A percentile compares a stretch with the other conserved stretches of the same genome.
Evolutionary conservation across 2,113 vertebrate genomes (phyloP).

Genomic region (Gnathochromis pfefferi): DNA sequence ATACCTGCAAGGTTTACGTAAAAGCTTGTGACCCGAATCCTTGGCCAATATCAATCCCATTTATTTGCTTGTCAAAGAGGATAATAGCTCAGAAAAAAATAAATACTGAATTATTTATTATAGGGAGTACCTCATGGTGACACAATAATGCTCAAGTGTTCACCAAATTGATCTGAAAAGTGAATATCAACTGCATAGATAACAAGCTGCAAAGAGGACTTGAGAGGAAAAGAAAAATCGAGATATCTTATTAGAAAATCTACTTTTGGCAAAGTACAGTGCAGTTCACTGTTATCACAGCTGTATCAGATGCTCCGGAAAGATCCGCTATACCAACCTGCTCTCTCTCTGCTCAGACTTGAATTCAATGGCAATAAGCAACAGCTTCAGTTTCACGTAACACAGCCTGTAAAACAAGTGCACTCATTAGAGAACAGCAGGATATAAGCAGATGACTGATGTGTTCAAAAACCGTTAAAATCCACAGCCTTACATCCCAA

Average conservation of each 20-base stretch:
- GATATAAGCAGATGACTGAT: background rate
- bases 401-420: conserved; percentile 79
- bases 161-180: background rate
- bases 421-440: conserved; percentile 2
- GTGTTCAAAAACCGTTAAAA: background rate
- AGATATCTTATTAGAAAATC: background rate
- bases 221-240: background rate
- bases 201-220: conserved; percentile 3
- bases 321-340: conserved; percentile 79
- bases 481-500: background rate
- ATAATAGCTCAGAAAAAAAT: background rate
- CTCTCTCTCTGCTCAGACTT: conserved; percentile 96
- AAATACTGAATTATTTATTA: background rate
- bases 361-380: conserved; percentile 99
- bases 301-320: background rate
- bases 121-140: background rate
- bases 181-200: background rate
- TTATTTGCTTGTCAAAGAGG: background rate
- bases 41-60: background rate
- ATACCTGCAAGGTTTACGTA: background rate
- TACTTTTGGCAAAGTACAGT: background rate
- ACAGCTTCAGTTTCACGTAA: conserved; percentile 96
- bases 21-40: background rate
- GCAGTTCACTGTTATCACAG: background rate
- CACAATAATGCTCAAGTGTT: background rate